Conservation (phyloP, 2,113 vertebrate genomes). For the Macrotis lagotis region DNA sequence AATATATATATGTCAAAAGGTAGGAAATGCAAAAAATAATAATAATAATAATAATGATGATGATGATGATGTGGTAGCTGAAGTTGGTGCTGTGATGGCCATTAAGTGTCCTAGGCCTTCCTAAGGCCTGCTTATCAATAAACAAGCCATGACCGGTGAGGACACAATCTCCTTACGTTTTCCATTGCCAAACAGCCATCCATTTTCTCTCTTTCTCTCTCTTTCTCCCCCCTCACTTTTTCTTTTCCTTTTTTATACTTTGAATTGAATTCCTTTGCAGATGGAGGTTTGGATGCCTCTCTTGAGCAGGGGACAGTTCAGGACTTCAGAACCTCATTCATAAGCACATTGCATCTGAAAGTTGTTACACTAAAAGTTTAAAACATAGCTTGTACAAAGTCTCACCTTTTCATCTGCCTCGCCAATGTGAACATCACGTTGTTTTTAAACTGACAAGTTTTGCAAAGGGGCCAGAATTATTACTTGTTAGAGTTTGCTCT, state of each 20-base stretch:
- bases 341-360: conserved; percentile 64
- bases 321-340: conserved; percentile 76
- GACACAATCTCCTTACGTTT: conserved; percentile 66
- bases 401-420: conserved; percentile 81
- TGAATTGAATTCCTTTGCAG: conserved; percentile 74
- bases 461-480: conserved; percentile 85
- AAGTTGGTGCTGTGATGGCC: conserved; percentile 83
- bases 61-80: conserved; percentile 66
- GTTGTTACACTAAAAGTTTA: conserved; percentile 69
- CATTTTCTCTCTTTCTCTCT: conserved; percentile 62
- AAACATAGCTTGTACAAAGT: conserved; percentile 82
- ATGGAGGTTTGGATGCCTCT: conserved; percentile 75
- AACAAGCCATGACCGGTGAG: conserved; percentile 83
- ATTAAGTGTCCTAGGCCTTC: conserved; percentile 79
- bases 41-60: not conserved
- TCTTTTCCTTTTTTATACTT: conserved; percentile 61
- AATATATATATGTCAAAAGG: conserved; percentile 83
- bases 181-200: conserved; percentile 77
- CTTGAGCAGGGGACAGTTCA: conserved; percentile 74
- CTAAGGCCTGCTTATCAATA: conserved; percentile 74
- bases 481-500: conserved; percentile 85
- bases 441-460: conserved; percentile 80
- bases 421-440: conserved; percentile 82
- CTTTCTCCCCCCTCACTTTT: conserved; percentile 17
- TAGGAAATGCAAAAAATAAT: conserved; percentile 82